Percentiles rank a stretch among this genome's conserved stretches.
These are phyloP conservation scores for Calcarius lapponicus DNA, from an alignment of 2,797 vertebrate species.

Conservation along the genomic window DNA sequence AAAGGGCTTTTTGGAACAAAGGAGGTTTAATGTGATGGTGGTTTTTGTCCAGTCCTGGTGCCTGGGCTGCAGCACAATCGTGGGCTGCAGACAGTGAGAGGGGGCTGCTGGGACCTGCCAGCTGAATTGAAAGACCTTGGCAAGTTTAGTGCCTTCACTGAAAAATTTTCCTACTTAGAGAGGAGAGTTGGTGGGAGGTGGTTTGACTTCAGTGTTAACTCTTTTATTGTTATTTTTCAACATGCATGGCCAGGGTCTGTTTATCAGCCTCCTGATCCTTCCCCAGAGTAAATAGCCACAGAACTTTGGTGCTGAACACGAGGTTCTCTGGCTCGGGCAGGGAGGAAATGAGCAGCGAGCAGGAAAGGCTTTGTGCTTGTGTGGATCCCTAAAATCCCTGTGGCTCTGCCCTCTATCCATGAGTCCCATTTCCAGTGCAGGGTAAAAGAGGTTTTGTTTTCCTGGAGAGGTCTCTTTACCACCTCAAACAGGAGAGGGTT, in stretches of 20 bases:
- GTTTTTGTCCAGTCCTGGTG: neutral
- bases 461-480: neutral
- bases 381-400: neutral
- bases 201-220: constrained; percentile 26
- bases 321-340: neutral
- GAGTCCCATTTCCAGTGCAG: neutral
- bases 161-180: constrained; percentile 19
- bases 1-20: neutral
- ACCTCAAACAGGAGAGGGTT: neutral
- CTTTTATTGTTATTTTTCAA: constrained; percentile 54
- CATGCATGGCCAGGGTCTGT: neutral
- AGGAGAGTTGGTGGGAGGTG: constrained; percentile 26
- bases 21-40: neutral
- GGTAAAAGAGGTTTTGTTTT: neutral
- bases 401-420: fast-evolving
- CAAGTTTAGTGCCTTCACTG: constrained; percentile 13
- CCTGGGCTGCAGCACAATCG: neutral
- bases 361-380: neutral
- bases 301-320: neutral
- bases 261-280: neutral
- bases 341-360: neutral
- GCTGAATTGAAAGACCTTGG: constrained; percentile 27
- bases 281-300: neutral
- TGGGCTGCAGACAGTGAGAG: neutral
- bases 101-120: constrained; percentile 31